Base-by-base conservation (phyloP, 1,140 invertebrate species). In the Dreissena rostriformis region DNA sequence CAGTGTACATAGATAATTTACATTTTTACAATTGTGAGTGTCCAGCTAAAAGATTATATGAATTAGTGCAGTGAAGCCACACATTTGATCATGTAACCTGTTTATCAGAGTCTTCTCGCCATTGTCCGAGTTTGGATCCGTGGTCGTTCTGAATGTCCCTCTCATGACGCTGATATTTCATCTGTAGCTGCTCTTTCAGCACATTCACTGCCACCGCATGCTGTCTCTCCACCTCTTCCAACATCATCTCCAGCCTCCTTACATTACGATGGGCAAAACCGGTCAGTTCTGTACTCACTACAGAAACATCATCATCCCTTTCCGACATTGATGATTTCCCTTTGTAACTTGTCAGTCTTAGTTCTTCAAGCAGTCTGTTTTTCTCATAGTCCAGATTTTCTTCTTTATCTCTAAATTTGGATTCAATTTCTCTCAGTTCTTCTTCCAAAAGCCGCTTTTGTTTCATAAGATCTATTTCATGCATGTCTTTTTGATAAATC, bases 391-490 rank as follows among this genome's bases (percentile, higher is more conserved):
- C 86, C n/a, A 92, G 63, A 22, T 86, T 67, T 61, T 88, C 86
- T 70, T 92, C 91, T 68, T 88, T 90, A 26, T 91, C 91, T 70
- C 83, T 81, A 29, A 92, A 86, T 74, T 88, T 89, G 6, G 76
- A 66, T 72, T 92, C 90, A 24, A 92, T 91, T 39, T 89, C 86
- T 52, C 76, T 78, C 14, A 92, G 78, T 63, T 92, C 90, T 57
- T 90, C 87, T 66, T 92, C 90, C 53, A 92, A 78, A 14, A 91
- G 68, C 15, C 89, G 80, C 63, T 92, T 92, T 63, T 92, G 90
- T 70, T 82, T 84, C 90, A 90, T 90, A 11, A 92, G 80, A 73
- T 92, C 88, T 65, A 87, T 88, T 79, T 92, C 91, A 61, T 87
- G 89, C 65, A 86, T 49, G 65, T 92, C 90, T 71, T 92, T 92